phyloP scores from a whole-genome alignment of 2,888 invertebrate species.

The Tenthredo livida region DNA sequence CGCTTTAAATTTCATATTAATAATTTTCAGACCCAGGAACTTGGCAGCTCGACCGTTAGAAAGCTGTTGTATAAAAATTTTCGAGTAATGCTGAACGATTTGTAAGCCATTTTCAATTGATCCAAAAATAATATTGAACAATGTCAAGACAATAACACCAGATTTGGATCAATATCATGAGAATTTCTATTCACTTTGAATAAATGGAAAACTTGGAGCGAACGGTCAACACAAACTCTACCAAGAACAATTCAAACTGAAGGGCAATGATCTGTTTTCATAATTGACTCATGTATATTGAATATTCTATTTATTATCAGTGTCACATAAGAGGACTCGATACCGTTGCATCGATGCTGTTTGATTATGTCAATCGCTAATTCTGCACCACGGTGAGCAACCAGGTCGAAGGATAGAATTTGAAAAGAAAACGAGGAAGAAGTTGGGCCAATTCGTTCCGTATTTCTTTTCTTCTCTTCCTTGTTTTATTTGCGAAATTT shows the following conservation, averaged over 20 bases:
- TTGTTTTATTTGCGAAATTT: background rate
- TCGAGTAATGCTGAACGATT: background rate
- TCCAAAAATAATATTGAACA: no score
- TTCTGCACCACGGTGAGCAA: background rate
- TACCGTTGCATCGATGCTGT: background rate
- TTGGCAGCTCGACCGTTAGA: background rate
- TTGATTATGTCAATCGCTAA: background rate
- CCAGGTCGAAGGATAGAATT: background rate
- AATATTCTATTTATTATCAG: constrained; percentile 5
- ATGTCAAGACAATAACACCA: no score
- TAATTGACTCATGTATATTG: constrained; percentile 1
- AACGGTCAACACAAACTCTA: background rate
- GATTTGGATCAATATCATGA: background rate
- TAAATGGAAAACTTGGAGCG: background rate
- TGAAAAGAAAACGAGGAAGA: background rate
- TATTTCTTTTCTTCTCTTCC: background rate
- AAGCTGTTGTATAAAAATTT: no score
- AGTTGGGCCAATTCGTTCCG: background rate
- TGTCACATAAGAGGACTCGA: background rate
- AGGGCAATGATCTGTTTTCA: background rate
- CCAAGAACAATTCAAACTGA: background rate
- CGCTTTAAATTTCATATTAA: background rate
- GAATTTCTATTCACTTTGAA: background rate
- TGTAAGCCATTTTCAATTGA: background rate
- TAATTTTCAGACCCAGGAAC: background rate